Evolutionary conservation across 1,140 invertebrate species (phyloP), one percentile per base, ranked within the genome.

Genomic region (Eubasilissa regina): DNA sequence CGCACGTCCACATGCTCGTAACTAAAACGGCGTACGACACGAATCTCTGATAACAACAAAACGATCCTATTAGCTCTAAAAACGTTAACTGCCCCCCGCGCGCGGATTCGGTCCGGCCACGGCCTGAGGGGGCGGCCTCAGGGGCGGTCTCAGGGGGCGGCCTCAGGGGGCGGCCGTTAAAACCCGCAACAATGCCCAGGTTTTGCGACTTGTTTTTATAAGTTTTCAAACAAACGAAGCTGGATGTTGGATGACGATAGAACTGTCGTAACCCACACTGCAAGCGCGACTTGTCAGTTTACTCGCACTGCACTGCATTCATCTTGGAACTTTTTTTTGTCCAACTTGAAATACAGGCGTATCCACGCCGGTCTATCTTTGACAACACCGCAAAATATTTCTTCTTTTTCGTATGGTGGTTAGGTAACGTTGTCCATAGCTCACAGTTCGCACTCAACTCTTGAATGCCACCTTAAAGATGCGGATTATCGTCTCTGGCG

Each of bases 1-100:
- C 60, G 60, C 25, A 64, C 60, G 60, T 64, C 35, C 60, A 25
- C 60, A n/a, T 10, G 21, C 19, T 64, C 19, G 60, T 64, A 64
- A 43, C 60, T 35, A 35, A 64, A 64, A 64, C 35, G 60, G 60
- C 60, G 35, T 64, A 64, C 35, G 60, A 64, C 60, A 64, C 58
- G 58, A 62, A 35, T 64, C 60, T 64, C 60, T 25, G 60, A 64
- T 64, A 43, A 25, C 56, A 17, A 60, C 60, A 64, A 25, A 64
- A 64, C 25, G 35, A 25, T 15, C 21, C 21, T 35, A 43, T 43
- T 64, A n/a, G 60, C 60, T 64, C 19, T 43, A 43, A 62, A 64
- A 64, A 58, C 21, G 55, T 58, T 21, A 21, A 64, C 25, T 64
- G 35, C n/a, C 60, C 35, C 60, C 13, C n/a, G 60, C 35, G 35